Evolutionary conservation across 2,113 vertebrate genomes (phyloP).

Genomic region (Laticauda colubrina): DNA sequence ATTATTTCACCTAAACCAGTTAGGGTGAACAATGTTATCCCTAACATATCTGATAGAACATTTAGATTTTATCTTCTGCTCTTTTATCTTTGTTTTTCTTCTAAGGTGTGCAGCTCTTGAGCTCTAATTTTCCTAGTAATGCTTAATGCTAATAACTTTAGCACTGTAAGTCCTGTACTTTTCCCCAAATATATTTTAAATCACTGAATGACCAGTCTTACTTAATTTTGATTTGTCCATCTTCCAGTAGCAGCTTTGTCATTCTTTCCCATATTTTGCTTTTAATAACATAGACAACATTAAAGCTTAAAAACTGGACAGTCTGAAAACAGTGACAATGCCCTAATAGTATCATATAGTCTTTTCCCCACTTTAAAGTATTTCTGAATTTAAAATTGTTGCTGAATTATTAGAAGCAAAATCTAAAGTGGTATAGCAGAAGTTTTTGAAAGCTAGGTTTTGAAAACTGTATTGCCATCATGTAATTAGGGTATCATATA

Average conservation of each 20-base stretch:
- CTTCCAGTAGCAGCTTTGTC: background rate
- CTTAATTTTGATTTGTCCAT: background rate
- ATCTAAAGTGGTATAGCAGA: background rate
- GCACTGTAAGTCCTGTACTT: conserved; percentile 16
- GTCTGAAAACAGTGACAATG: background rate
- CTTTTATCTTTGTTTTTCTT: too few species aligned
- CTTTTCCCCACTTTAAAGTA: conserved; percentile 4
- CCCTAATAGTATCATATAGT: background rate
- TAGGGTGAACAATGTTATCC: too few species aligned
- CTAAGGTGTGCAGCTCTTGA: background rate
- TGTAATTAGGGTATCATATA: background rate
- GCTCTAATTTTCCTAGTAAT: background rate
- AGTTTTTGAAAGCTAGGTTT: background rate
- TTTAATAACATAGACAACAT: background rate
- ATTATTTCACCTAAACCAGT: too few species aligned
- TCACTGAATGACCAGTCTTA: background rate
- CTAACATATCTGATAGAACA: background rate
- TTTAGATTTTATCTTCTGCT: background rate
- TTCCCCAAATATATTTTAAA: background rate
- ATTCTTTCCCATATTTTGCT: background rate
- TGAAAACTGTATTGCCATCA: conserved; percentile 2
- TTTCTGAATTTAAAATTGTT: background rate
- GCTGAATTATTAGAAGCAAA: background rate
- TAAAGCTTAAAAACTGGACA: background rate
- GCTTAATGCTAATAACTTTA: background rate